Conservation (phyloP, 2,888 invertebrate species). For the Spodoptera littoralis region DNA sequence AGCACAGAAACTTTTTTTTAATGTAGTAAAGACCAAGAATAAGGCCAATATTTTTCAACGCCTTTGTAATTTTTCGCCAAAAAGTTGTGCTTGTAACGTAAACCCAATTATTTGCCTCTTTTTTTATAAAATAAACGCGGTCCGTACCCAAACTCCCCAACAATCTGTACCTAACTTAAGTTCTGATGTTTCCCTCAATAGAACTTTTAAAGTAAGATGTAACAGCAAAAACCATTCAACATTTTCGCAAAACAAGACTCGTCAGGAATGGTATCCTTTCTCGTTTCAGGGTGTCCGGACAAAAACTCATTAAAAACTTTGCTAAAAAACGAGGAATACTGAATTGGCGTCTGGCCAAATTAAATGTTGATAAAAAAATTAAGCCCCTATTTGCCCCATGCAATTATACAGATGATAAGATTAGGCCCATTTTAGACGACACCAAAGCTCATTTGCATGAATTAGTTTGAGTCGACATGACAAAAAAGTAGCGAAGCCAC, state of each 20-base stretch:
- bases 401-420: constrained; percentile 78
- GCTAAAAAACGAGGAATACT: constrained; percentile 38
- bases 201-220: constrained; percentile 2
- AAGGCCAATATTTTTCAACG: too few species aligned
- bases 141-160: too few species aligned
- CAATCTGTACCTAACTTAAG: background rate
- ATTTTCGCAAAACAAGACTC: constrained; percentile 25
- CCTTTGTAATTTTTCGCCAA: too few species aligned
- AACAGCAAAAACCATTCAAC: constrained; percentile 17
- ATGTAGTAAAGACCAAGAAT: too few species aligned
- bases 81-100: too few species aligned
- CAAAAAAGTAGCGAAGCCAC: constrained; percentile 66
- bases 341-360: constrained; percentile 66
- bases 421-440: constrained; percentile 77
- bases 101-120: too few species aligned
- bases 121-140: too few species aligned
- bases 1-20: too few species aligned
- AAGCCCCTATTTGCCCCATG: constrained; percentile 67
- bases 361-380: constrained; percentile 67
- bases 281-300: constrained; percentile 27
- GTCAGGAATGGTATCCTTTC: constrained; percentile 36
- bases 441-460: constrained; percentile 76
- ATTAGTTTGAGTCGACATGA: constrained; percentile 76
- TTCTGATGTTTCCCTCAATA: constrained; percentile 3
- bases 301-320: constrained; percentile 56